Percentiles rank a stretch among this genome's conserved stretches.
Evolutionary conservation across 2,113 vertebrate species (phyloP).

Genomic region (Phyllostomus hastatus): DNA sequence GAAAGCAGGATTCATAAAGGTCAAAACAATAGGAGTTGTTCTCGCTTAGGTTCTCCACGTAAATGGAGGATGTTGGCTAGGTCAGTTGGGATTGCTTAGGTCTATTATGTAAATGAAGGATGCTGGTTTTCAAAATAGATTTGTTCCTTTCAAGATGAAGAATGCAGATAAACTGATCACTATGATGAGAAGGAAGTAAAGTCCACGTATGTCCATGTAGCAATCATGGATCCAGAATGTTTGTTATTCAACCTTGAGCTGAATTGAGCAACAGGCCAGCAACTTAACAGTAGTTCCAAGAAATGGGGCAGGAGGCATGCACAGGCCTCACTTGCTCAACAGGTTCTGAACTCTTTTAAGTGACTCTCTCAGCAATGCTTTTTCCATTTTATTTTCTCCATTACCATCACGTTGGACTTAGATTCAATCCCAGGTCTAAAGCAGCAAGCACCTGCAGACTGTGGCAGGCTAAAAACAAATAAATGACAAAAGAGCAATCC

Average conservation of each 20-base stretch:
- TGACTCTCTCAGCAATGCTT: not conserved
- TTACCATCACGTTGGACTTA: not conserved
- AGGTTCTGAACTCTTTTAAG: not conserved
- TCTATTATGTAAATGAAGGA: not conserved
- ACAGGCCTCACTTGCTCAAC: not conserved
- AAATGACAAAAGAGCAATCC: not conserved
- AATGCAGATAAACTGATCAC: not conserved
- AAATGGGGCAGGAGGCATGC: not conserved
- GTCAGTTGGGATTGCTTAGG: too few relatives aligned
- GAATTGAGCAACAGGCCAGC: not conserved
- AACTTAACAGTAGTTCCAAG: not conserved
- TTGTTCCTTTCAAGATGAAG: not conserved
- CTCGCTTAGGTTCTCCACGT: not conserved
- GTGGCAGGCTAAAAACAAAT: not conserved
- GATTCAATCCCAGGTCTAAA: not conserved
- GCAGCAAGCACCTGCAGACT: not conserved
- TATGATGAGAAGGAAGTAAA: not conserved
- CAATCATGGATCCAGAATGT: not conserved
- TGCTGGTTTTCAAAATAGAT: not conserved
- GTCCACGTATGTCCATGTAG: not conserved
- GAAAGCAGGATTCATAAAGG: not conserved
- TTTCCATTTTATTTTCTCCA: not conserved
- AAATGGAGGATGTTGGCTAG: not conserved
- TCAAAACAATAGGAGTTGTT: not conserved
- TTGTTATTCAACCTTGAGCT: not conserved